phyloP scores from a whole-genome alignment of 2,113 vertebrate genomes.

The human (Homo sapiens) region GRCh38 chr6:126888001-126888500 shows the following conservation, averaged over 20 bases:
- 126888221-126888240: background rate
- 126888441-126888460: background rate
- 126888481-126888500: background rate
- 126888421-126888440: background rate
- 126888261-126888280: background rate
- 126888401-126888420: background rate
- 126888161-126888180: background rate
- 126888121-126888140: background rate
- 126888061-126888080: background rate
- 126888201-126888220: background rate
- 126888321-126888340: background rate
- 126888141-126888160: background rate
- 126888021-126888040: background rate
- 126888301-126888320: background rate
- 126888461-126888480: background rate
- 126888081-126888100: too few species aligned
- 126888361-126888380: background rate
- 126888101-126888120: background rate
- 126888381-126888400: background rate
- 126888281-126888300: background rate
- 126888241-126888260: background rate
- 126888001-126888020: background rate
- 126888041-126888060: background rate
- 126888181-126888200: background rate
- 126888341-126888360: background rate